Evolutionary conservation across 2,113 vertebrate genomes (phyloP), one percentile per base, ranked within the genome.

Genomic region (Gobio gobio): DNA sequence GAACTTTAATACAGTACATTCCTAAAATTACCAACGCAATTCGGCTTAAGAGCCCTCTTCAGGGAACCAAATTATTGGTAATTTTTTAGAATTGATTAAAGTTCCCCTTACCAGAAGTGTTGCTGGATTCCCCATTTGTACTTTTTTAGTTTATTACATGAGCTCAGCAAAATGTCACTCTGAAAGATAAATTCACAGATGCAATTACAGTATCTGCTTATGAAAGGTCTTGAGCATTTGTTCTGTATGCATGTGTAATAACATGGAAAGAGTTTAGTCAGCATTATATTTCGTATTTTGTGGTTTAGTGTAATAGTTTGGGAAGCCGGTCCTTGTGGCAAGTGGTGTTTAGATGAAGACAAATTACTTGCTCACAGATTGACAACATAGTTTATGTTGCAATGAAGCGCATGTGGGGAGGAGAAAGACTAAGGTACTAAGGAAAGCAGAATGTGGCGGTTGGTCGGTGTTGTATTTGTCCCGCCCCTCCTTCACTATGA

Each of bases 291-390:
- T 80, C 47, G 49, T n/a, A 72, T 18, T 2, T 77, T 76, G 33
- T 70, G 43, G 70, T 58, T 86, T 86, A 78, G 43, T 87, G 61
- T 81, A 81, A 80, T 76, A 45, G 86, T 54, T 70, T 80, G 29
- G 33, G 58, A 85, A 74, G 56, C 56, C 49, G 29, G 66, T 56
- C 24, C 24, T 66, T 70, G 49, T 72, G 51, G 47, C 74, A 63
- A 83, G 29, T 81, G 26, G 58, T 77, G 61, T 87, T 83, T 86
- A 83, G 79, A 83, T 47, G 49, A 85, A 83, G 80, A 70, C 45
- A 83, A 83, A 85, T 87, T 40, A 76, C 75, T 87, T 26, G 68
- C 47, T 82, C 61, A 45, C 73, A 61, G 79, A 86, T 83, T 77
- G 63, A 47, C 40, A 24, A 49, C 45, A 10, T 20, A 78, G 79